phyloP scores from a whole-genome alignment of 1,140 invertebrate genomes.

The Bilobella aurantiaca region DNA sequence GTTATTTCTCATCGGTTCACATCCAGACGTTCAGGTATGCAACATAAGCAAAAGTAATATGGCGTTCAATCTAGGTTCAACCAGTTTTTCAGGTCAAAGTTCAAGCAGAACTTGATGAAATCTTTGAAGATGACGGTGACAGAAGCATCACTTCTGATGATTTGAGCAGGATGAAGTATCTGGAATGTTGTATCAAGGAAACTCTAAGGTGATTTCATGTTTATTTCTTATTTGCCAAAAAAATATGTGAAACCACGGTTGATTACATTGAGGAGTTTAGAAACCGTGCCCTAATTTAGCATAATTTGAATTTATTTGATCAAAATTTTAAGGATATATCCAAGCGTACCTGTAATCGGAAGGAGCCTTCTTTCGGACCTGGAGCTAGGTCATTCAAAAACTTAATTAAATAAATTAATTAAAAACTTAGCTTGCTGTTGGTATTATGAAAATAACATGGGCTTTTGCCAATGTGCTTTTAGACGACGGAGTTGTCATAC shows the following conservation, averaged over 20 bases:
- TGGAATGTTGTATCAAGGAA: constrained; percentile 10
- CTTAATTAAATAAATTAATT: not conserved
- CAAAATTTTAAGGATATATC: constrained; percentile 49
- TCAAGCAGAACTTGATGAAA: constrained; percentile 11
- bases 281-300: no score
- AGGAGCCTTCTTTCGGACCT: constrained; percentile 41
- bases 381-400: constrained; percentile 37
- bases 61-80: no score
- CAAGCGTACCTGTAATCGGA: constrained; percentile 51
- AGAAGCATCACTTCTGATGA: not conserved
- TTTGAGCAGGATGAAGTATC: constrained; percentile 9
- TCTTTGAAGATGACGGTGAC: not conserved
- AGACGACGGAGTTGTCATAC: constrained; percentile 6
- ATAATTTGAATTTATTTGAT: no score
- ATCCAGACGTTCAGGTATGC: constrained; percentile 34
- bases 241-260: no score
- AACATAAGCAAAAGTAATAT: not conserved
- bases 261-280: no score
- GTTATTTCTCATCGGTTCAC: constrained; percentile 39
- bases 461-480: not conserved
- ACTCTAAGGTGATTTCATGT: not conserved
- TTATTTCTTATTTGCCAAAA: constrained; percentile 38
- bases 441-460: not conserved
- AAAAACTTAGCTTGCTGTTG: not conserved
- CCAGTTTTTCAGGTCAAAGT: not conserved